Evolutionary conservation across 2,888 invertebrate genomes (phyloP), one percentile per base, ranked within the genome.

Genomic region (Lepidonotus clava): DNA sequence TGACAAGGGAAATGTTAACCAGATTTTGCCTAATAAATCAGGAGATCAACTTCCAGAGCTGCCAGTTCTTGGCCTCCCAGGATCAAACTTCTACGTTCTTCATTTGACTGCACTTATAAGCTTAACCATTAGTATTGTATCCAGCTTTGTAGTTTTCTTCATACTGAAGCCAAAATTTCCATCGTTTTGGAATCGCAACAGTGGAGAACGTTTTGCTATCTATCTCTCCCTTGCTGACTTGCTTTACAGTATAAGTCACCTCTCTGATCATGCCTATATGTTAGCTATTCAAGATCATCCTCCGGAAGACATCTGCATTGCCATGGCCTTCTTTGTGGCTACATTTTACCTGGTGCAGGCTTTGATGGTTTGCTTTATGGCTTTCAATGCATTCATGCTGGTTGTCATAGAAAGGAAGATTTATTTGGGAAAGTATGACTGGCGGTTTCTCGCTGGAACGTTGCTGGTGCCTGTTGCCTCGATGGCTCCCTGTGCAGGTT

Each of bases 131-230:
- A 86, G 86, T 24, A 36, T 86, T 6, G 2, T 28, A 1, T n/a
- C n/a, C 34, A 36, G 86, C 36, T 1, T 53, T 1, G 34, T 34
- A 4, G 77, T 77, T n/a, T 71, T 86, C 38, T 21, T 18, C 34
- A 46, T 86, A 34, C 51, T 86, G 6, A 41, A 18, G 46, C 80
- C 80, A 5, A 51, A 21, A 1, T 80, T 24, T 41, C 80, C 80
- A 6, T 0, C 4, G 1, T 80, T 80, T 46, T 80, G 80, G 80
- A 24, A 6, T 14, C 21, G 80, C 28, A 46, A 14, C 5, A 14
- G 1, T 8, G 87, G 87, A 4, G 85, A 87, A 61, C 56, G 87
- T 1, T 53, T 87, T 18, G 87, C 86, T 21, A 36, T 87, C 61
- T 87, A 87, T 51, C 66, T 87, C 38, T 61, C 87, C 24, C 11